Evolutionary conservation across 2,797 vertebrate species (phyloP).

Genomic region (Botia almorhae): DNA sequence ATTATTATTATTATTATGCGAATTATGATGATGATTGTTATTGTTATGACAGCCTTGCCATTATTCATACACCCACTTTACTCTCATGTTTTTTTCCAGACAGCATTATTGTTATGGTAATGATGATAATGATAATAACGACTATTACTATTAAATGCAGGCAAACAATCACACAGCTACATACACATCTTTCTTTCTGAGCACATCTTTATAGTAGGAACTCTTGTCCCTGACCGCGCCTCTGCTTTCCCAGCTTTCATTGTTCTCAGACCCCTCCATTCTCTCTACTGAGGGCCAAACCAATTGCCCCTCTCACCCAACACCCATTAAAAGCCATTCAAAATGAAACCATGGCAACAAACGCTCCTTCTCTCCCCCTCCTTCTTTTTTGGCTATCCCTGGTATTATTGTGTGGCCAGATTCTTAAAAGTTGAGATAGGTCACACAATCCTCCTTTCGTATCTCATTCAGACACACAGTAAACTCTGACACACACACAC

Average conservation of each 20-base stretch:
- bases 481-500: conserved; percentile 28
- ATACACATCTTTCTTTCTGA: not conserved
- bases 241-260: not conserved
- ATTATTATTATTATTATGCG: no score
- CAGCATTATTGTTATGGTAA: no score
- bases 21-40: no score
- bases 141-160: not conserved
- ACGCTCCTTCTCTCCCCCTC: not conserved
- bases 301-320: conserved; percentile 12
- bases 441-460: conserved; percentile 7
- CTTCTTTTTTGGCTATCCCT: not conserved
- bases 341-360: conserved; percentile 72
- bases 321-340: conserved; percentile 55
- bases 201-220: not conserved
- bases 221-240: not conserved
- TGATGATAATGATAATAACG: not conserved
- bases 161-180: not conserved
- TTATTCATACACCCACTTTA: not conserved
- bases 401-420: conserved; percentile 36
- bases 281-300: conserved; percentile 10
- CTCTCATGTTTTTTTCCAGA: no score
- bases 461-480: conserved; percentile 4
- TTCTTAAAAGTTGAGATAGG: conserved; percentile 33
- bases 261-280: conserved; percentile 17
- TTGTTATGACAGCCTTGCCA: no score